A percentile compares a stretch with the other conserved stretches of the same genome.
Evolutionary conservation across 1,140 invertebrate genomes (phyloP).

Genomic region (Drosophila arawakana): DNA sequence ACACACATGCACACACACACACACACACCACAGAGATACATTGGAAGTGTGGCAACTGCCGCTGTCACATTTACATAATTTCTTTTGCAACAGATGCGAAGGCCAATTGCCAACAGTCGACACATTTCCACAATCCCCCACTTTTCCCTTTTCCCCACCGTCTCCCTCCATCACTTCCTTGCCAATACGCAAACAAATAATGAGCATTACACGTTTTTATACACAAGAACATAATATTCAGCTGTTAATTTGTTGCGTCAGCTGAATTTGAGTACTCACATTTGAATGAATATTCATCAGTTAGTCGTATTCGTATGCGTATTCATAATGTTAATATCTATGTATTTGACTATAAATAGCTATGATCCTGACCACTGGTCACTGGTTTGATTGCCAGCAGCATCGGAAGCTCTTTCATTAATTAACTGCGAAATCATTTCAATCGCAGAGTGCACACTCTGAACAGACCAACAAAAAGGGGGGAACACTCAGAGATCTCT

Average conservation of each 20-base stretch:
- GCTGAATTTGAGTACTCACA: conserved; percentile 34
- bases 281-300: conserved; percentile 70
- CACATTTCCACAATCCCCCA: conserved; percentile 4
- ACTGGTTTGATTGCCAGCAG: conserved; percentile 22
- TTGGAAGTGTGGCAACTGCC: conserved; percentile 32
- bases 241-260: conserved; percentile 75
- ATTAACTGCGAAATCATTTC: conserved; percentile 63
- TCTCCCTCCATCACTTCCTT: background rate
- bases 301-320: background rate
- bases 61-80: conserved; percentile 80
- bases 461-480: background rate
- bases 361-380: conserved; percentile 1
- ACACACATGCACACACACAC: conserved; percentile 41
- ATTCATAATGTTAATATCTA: conserved; percentile 45
- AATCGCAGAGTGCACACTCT: conserved; percentile 14
- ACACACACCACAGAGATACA: conserved; percentile 43
- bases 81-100: conserved; percentile 73
- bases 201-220: conserved; percentile 68
- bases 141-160: background rate
- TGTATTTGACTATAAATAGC: conserved; percentile 61
- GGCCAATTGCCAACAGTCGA: conserved; percentile 44
- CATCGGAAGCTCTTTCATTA: conserved; percentile 58
- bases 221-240: conserved; percentile 68
- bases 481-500: background rate
- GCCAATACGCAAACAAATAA: conserved; percentile 52